phyloP scores from a whole-genome alignment of 2,797 vertebrate species.

The Tangara arthus region DNA sequence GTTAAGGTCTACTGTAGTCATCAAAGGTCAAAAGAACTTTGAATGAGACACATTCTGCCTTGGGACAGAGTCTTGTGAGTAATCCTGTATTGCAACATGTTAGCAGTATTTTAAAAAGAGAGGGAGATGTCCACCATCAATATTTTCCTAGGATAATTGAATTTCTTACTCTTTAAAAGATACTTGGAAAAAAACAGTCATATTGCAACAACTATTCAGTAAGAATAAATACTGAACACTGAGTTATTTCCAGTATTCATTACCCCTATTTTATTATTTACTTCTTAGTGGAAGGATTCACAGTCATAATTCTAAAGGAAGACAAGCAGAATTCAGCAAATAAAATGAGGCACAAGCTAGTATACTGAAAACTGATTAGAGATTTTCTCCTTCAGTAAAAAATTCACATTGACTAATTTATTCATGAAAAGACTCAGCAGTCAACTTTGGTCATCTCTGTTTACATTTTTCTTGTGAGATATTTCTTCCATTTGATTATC shows the following conservation, averaged over 20 bases:
- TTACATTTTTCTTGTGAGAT: neutral
- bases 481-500: conserved; percentile 8
- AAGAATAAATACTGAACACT: neutral
- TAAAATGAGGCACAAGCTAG: neutral
- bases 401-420: conserved; percentile 26
- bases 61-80: neutral
- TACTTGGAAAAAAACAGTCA: neutral
- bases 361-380: neutral
- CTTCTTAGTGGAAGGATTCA: neutral
- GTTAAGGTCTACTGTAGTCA: neutral
- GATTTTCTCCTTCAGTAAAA: neutral
- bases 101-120: neutral
- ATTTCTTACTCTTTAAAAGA: neutral
- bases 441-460: neutral
- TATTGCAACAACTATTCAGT: neutral
- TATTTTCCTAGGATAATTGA: neutral
- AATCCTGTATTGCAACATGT: neutral
- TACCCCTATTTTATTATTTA: neutral
- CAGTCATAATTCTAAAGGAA: neutral
- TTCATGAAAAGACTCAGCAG: conserved; percentile 10
- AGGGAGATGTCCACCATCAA: neutral
- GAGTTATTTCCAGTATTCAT: neutral
- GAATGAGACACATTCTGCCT: neutral
- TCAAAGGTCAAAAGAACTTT: neutral
- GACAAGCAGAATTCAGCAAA: neutral